Evolutionary conservation across 2,888 invertebrate genomes (phyloP).

Genomic region (Sarcophaga subvicina): DNA sequence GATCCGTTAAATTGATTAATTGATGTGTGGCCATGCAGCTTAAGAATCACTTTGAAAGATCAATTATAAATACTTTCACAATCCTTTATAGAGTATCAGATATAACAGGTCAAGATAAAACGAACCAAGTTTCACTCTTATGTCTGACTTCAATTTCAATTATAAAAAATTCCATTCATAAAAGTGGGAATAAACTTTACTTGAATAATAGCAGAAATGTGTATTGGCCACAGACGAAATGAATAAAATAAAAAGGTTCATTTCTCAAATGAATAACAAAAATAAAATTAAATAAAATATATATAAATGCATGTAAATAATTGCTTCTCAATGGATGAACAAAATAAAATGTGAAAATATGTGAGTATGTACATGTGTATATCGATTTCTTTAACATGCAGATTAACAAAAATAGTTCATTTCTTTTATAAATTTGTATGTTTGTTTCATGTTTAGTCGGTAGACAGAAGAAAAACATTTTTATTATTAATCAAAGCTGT

Average conservation of each 20-base stretch:
- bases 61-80: background rate
- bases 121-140: conserved; percentile 55
- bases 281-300: conserved; percentile 13
- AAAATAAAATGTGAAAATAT: background rate
- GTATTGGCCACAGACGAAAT: background rate
- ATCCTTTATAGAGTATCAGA: background rate
- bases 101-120: conserved; percentile 51
- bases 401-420: background rate
- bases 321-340: background rate
- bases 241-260: conserved; percentile 31
- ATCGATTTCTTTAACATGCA: background rate
- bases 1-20: too few species aligned
- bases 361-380: background rate
- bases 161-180: conserved; percentile 40
- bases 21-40: too few species aligned
- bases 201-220: background rate
- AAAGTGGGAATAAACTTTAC: background rate
- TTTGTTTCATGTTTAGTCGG: conserved; percentile 46
- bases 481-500: conserved; percentile 23
- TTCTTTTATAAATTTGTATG: conserved; percentile 19
- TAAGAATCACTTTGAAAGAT: too few species aligned
- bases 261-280: conserved; percentile 13
- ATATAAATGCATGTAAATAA: background rate
- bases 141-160: conserved; percentile 50
- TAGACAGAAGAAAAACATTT: conserved; percentile 47